Evolutionary conservation across 2,113 vertebrate genomes (phyloP), one percentile per base, ranked within the genome.

Genomic region (Tonatia bakeri): DNA sequence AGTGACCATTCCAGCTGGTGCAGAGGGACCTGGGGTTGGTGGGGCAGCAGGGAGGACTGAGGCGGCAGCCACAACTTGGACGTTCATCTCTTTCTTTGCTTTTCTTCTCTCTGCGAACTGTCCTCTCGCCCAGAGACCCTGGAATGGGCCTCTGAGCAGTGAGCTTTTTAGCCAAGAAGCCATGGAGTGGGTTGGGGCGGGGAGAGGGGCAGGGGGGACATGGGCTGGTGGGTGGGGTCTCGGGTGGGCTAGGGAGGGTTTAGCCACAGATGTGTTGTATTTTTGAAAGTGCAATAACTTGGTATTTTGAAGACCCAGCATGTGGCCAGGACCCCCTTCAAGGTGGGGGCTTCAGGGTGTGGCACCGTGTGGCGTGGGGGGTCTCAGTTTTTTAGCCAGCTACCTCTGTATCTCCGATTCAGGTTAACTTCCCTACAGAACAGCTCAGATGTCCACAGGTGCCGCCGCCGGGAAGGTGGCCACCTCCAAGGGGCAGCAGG

Each of bases 381-480:
- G 87, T 98, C 97, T 98, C 98, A 97, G 98, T 98, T 98, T 90
- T 98, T 97, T 98, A 98, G 98, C 98, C 98, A 98, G 98, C 98
- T 98, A 98, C 98, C 98, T 98, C 98, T 98, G 98, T 98, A 98
- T 98, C 96, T 98, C 97, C 98, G 98, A 98, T 98, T 98, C 98
- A 98, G 98, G 98, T 98, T 98, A 97, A 98, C 98, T 98, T 98
- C 98, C 95, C 98, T 96, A 75, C 72, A 95, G 92, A 73, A 91
- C 97, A 38, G 96, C 20, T 92, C 69, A 88, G 94, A 95, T n/a
- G 88, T 95, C 33, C 64, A 47, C 92, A 80, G 20, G 52, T 15
- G 52, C 92, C 24, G 20, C 92, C 67, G 3, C 72, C 20, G 5
- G 65, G 47, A 19, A 76, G 64, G 56, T 45, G 52, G 83, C 54